Evolutionary conservation across 2,888 invertebrate genomes (phyloP).

Genomic region (Phyllotreta cruciferae): DNA sequence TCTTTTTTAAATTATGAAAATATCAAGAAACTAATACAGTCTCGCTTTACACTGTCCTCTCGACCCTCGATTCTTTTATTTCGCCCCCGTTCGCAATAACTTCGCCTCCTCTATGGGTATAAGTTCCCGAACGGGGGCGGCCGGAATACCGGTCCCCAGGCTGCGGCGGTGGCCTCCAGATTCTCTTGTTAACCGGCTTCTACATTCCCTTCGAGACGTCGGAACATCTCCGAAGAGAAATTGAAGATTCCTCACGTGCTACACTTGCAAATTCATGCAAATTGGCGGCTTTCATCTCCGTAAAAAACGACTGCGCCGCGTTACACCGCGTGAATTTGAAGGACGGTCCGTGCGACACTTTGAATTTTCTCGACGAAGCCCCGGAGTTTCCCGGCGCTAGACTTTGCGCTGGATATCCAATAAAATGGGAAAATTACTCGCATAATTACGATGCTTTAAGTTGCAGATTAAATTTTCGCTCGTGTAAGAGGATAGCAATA

Average conservation of each 20-base stretch:
- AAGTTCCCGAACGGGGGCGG: constrained; percentile 20
- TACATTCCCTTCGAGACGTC: constrained; percentile 48
- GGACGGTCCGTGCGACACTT: constrained; percentile 31
- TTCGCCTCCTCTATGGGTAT: constrained; percentile 10
- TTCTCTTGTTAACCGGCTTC: constrained; percentile 36
- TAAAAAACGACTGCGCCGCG: constrained; percentile 36
- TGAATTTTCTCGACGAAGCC: constrained; percentile 27
- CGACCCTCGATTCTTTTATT: background rate
- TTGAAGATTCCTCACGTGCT: constrained; percentile 45
- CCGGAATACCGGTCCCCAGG: constrained; percentile 26
- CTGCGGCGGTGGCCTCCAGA: constrained; percentile 26
- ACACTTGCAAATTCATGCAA: constrained; percentile 46
- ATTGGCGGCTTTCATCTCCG: constrained; percentile 38
- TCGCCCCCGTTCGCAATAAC: constrained; percentile 1
- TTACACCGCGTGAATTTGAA: constrained; percentile 31
- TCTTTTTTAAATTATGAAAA: too few relatives aligned
- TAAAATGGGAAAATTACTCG: constrained; percentile 1
- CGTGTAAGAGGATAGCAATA: background rate
- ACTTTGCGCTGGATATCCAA: background rate
- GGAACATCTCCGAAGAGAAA: constrained; percentile 48
- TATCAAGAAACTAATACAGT: too few relatives aligned
- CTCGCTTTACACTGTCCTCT: background rate
- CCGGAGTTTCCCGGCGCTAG: background rate
- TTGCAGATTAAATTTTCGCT: background rate
- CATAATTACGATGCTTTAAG: too few relatives aligned